A percentile compares a stretch with the other conserved stretches of the same genome.
Evolutionary conservation across 2,113 vertebrate species (phyloP).

Genomic region (Reinhardtius hippoglossoides): DNA sequence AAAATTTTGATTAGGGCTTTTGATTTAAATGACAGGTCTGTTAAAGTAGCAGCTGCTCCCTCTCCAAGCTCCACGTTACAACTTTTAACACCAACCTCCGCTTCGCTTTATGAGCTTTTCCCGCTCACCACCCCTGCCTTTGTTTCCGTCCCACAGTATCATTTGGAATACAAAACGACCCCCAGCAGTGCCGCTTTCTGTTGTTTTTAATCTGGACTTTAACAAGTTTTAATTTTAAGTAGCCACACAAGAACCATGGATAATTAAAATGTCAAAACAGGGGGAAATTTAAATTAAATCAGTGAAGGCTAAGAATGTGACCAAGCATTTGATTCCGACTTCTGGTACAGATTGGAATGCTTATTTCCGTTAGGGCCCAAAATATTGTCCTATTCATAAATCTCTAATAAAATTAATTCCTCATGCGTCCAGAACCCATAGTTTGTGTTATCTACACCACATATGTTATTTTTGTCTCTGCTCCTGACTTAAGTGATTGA

Average conservation of each 20-base stretch:
- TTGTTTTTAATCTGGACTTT: no score
- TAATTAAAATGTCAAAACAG: no score
- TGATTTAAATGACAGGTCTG: constrained; percentile 73
- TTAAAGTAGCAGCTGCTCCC: constrained; percentile 64
- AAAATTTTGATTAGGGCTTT: constrained; percentile 82
- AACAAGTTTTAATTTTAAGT: no score
- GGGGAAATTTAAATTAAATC: no score
- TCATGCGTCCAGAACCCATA: constrained; percentile 7
- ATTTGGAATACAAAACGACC: no score
- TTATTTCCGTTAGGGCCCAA: no score
- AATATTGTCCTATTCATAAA: no score
- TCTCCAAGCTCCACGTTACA: constrained; percentile 25
- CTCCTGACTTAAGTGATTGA: constrained; percentile 69
- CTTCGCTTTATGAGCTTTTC: constrained; percentile 10
- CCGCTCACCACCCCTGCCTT: background rate
- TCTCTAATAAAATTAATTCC: background rate
- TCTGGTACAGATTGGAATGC: no score
- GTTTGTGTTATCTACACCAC: constrained; percentile 28
- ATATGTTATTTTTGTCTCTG: constrained; percentile 35
- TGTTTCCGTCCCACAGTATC: background rate
- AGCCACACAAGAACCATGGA: no score
- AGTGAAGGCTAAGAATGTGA: background rate
- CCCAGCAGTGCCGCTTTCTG: no score
- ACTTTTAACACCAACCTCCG: constrained; percentile 26
- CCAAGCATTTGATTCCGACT: background rate